Evolutionary conservation across 2,888 invertebrate genomes (phyloP).

Genomic region (Cybosia mesomella): DNA sequence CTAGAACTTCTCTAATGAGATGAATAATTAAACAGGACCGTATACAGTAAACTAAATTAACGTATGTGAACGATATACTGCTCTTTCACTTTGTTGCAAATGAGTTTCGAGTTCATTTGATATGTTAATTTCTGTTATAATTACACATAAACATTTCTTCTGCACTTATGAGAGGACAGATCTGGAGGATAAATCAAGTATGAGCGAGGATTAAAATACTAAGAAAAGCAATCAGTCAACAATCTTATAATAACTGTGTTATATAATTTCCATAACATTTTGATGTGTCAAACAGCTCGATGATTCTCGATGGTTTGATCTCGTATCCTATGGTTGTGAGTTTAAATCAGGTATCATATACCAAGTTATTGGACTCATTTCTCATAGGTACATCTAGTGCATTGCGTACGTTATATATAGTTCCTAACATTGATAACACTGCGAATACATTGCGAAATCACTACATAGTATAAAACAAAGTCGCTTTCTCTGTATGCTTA

Average conservation of each 20-base stretch:
- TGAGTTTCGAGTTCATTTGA: slow-evolving; percentile 11
- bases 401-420: too few species aligned
- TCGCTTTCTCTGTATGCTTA: too few species aligned
- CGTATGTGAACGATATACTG: slow-evolving; percentile 40
- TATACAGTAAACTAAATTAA: slow-evolving; percentile 54
- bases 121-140: slow-evolving; percentile 14
- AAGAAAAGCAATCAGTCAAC: background rate
- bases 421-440: too few species aligned
- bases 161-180: background rate
- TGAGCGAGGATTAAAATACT: background rate
- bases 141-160: slow-evolving; percentile 30
- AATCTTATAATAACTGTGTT: too few species aligned
- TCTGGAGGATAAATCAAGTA: background rate
- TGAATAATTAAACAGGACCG: slow-evolving; percentile 80
- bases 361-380: too few species aligned
- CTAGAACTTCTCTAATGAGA: slow-evolving; percentile 83
- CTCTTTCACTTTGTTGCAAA: slow-evolving; percentile 27
- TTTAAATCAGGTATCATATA: too few species aligned
- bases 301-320: too few species aligned
- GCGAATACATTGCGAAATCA: too few species aligned
- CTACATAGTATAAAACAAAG: too few species aligned
- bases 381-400: too few species aligned
- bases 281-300: too few species aligned
- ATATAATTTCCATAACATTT: background rate
- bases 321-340: too few species aligned